phyloP scores from a whole-genome alignment of 2,113 vertebrate species.

The Hypomesus transpacificus region DNA sequence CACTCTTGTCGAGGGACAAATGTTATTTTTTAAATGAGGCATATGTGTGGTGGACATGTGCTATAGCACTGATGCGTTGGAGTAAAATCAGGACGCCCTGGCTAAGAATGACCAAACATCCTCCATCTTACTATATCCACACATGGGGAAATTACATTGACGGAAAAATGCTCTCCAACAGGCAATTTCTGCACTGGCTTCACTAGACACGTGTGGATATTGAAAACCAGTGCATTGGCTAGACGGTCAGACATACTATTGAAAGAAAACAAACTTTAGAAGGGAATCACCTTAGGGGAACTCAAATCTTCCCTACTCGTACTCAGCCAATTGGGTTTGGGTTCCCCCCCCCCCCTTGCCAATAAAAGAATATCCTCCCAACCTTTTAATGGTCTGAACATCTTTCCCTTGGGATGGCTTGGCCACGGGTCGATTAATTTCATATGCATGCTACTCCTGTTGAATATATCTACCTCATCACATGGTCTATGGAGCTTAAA shows the following conservation, averaged over 20 bases:
- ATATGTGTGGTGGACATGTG: conserved; percentile 31
- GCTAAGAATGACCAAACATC: conserved; percentile 13
- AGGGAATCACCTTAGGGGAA: neutral
- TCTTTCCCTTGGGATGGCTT: no score
- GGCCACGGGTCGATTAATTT: no score
- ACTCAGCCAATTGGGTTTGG: conserved; percentile 21
- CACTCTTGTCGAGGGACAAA: conserved; percentile 9
- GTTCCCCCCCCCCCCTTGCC: conserved; percentile 31
- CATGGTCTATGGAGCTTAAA: no score
- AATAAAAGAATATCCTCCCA: conserved; percentile 31
- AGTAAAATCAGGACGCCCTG: conserved; percentile 22
- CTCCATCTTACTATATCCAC: neutral
- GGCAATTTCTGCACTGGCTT: conserved; percentile 8
- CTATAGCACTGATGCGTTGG: conserved; percentile 10
- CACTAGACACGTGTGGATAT: conserved; percentile 8
- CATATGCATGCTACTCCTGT: no score
- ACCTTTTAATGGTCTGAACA: conserved; percentile 14
- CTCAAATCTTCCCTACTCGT: neutral
- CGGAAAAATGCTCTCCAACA: conserved; percentile 12
- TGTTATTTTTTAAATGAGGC: conserved; percentile 23
- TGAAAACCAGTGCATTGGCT: conserved; percentile 11
- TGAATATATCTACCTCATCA: no score
- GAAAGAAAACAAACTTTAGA: conserved; percentile 5
- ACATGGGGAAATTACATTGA: conserved; percentile 13
- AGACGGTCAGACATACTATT: conserved; percentile 3